Conservation (phyloP, 2,797 vertebrate species). For the Pseudochirops cupreus region DNA sequence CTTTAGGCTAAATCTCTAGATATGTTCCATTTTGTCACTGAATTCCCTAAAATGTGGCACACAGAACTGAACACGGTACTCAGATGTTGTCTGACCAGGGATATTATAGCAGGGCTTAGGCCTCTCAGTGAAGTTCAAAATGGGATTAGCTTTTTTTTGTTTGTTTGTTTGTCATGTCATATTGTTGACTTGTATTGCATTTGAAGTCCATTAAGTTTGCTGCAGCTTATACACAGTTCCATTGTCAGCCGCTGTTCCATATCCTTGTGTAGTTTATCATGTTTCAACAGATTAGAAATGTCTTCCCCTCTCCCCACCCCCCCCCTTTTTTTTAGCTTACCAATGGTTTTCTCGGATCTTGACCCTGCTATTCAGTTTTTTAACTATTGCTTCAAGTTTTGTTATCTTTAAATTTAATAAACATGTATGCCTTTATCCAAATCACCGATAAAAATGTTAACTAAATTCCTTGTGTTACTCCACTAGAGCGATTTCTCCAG, state of each 20-base stretch:
- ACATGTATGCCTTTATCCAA: not conserved
- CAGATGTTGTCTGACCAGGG: not conserved
- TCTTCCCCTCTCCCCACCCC: no score
- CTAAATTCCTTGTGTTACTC: not conserved
- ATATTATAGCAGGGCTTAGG: not conserved
- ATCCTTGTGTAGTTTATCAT: not conserved
- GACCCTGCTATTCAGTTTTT: not conserved
- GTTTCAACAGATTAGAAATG: not conserved
- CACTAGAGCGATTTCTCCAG: not conserved
- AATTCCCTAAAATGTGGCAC: not conserved
- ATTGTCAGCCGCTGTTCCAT: not conserved
- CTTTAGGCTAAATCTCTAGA: not conserved
- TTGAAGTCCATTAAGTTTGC: not conserved
- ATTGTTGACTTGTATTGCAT: not conserved
- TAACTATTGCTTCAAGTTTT: not conserved
- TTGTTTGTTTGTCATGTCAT: not conserved
- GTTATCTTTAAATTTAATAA: not conserved
- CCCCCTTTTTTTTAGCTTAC: no score
- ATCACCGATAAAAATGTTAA: not conserved
- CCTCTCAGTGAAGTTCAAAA: not conserved
- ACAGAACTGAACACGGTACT: not conserved
- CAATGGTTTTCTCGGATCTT: not conserved
- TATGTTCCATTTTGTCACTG: not conserved
- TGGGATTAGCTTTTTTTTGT: not conserved
- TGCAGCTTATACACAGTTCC: not conserved